Conservation (phyloP, 2,113 vertebrate genomes). For the Pangasianodon gigas region DNA sequence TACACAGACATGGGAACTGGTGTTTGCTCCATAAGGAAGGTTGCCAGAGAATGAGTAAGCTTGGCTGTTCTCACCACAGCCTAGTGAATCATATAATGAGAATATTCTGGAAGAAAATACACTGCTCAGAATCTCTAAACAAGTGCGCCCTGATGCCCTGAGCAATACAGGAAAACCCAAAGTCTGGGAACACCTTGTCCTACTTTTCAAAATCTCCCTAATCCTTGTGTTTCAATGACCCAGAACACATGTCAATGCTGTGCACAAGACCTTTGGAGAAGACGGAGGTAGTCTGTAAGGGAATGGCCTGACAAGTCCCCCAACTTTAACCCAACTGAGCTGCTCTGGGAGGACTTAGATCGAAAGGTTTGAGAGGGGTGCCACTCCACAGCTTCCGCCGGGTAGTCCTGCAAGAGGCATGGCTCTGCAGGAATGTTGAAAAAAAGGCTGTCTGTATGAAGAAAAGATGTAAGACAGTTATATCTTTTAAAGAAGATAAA, state of each 20-base stretch:
- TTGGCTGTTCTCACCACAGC: slow-evolving; percentile 1
- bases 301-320: slow-evolving; percentile 1
- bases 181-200: slow-evolving; percentile 1
- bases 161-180: background rate
- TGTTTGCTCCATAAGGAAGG: slow-evolving; percentile 21
- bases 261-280: background rate
- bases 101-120: background rate
- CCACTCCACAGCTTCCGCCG: background rate
- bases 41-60: slow-evolving; percentile 26
- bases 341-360: background rate
- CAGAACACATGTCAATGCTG: background rate
- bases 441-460: slow-evolving; percentile 1
- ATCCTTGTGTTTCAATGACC: background rate
- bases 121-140: background rate
- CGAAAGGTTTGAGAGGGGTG: background rate
- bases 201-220: background rate
- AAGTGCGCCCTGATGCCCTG: background rate
- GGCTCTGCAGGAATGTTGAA: background rate
- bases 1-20: slow-evolving; percentile 13
- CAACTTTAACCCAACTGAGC: background rate
- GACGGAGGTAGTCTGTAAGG: background rate
- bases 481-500: background rate
- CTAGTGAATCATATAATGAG: slow-evolving; percentile 10
- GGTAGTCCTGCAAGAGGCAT: slow-evolving; percentile 1
- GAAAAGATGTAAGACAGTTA: too few species aligned